phyloP scores from a whole-genome alignment of 2,113 vertebrate genomes.

The Mixornis gularis region DNA sequence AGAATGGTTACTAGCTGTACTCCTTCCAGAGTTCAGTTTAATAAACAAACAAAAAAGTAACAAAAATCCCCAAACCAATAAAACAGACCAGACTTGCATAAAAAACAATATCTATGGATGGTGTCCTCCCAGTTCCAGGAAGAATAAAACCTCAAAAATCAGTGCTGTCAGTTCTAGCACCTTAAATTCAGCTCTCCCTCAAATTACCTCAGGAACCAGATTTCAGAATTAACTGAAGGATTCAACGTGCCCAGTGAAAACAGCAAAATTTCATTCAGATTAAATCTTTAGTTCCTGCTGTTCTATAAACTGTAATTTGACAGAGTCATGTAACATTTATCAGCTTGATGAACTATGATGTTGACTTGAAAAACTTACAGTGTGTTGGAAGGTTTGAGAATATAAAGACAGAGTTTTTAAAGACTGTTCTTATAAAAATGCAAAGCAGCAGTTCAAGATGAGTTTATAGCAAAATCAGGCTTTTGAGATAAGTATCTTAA shows the following conservation, averaged over 20 bases:
- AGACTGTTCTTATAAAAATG: background rate
- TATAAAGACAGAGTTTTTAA: background rate
- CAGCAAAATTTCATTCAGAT: background rate
- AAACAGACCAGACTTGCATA: background rate
- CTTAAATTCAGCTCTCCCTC: background rate
- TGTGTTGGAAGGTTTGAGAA: background rate
- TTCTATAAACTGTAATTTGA: background rate
- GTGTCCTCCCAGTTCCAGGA: background rate
- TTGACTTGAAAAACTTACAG: background rate
- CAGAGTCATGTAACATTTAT: background rate
- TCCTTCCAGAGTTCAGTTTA: background rate
- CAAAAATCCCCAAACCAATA: background rate
- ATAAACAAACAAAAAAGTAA: background rate
- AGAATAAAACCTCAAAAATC: background rate
- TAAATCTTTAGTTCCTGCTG: background rate
- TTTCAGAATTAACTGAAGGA: background rate
- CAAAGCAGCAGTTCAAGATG: background rate
- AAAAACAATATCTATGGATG: background rate
- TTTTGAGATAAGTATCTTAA: constrained; percentile 34
- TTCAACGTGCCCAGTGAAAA: background rate
- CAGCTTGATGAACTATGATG: background rate
- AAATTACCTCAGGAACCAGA: background rate
- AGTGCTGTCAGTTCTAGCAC: background rate
- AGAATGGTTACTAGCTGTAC: background rate
- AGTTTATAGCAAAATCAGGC: constrained; percentile 9